A percentile compares a stretch with the other conserved stretches of the same genome.
Conservation (phyloP, 2,113 vertebrate species). For the Crotalus helleri region DNA sequence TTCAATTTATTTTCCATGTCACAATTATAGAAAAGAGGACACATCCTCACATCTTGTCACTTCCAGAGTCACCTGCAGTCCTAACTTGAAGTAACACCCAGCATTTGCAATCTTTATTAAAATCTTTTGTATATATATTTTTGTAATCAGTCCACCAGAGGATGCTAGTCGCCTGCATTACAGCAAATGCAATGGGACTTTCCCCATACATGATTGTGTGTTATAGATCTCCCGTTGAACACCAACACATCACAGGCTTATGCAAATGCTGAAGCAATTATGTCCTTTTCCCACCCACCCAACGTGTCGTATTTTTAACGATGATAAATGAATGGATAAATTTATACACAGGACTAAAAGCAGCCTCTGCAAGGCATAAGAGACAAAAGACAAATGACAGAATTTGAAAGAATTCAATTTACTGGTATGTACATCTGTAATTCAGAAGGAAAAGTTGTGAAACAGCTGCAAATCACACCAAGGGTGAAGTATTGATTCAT, state of each 20-base stretch:
- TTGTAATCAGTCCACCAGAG: background rate
- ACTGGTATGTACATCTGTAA: background rate
- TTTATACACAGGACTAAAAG: background rate
- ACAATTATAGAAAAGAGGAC: background rate
- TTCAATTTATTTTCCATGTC: background rate
- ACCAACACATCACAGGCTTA: background rate
- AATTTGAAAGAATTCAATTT: background rate
- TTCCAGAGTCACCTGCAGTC: background rate
- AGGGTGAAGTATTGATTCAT: background rate
- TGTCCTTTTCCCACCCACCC: background rate
- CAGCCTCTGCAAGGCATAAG: background rate
- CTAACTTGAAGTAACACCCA: background rate
- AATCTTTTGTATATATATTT: background rate
- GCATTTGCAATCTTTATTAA: background rate
- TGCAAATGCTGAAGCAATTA: background rate
- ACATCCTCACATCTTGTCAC: background rate
- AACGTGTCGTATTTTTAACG: background rate
- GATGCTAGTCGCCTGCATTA: background rate
- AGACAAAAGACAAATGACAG: background rate
- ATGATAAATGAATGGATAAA: background rate
- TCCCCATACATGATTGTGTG: background rate
- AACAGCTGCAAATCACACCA: background rate
- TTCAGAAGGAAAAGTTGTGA: background rate
- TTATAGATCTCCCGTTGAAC: background rate
- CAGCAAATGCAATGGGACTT: background rate